Evolutionary conservation across 2,888 invertebrate genomes (phyloP).

Genomic region (Pardosa pseudoannulata): DNA sequence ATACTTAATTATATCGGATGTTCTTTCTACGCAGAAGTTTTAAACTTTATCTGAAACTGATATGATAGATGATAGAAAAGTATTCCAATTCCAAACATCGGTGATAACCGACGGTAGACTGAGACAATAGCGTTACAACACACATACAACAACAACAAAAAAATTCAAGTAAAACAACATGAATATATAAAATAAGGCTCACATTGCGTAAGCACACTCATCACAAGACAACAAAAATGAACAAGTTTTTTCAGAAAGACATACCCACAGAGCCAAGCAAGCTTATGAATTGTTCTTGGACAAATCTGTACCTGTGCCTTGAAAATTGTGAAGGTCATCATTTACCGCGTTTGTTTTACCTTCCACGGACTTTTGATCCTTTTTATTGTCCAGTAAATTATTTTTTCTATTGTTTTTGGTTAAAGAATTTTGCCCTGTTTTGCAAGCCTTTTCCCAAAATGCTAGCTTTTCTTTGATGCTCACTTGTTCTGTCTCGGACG

Average conservation of each 20-base stretch:
- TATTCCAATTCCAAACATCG: too few species aligned
- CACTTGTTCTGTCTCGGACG: background rate
- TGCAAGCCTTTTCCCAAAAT: conserved; percentile 57
- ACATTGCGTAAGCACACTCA: conserved; percentile 6
- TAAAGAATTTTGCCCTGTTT: background rate
- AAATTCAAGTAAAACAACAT: background rate
- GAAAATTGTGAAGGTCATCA: background rate
- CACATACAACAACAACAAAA: background rate
- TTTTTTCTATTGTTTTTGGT: background rate
- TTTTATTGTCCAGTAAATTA: background rate
- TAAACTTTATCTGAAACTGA: too few species aligned
- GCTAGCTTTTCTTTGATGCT: conserved; percentile 24
- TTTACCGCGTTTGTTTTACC: background rate
- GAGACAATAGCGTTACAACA: background rate
- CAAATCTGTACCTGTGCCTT: conserved; percentile 18
- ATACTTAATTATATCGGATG: too few species aligned
- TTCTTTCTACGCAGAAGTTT: too few species aligned
- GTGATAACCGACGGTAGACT: too few species aligned
- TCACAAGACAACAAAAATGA: background rate
- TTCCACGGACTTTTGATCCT: background rate
- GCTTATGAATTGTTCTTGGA: conserved; percentile 6
- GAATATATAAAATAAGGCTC: background rate
- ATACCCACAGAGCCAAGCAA: conserved; percentile 12
- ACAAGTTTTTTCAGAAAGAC: background rate
- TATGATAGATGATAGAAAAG: too few species aligned